A percentile compares a stretch with the other conserved stretches of the same genome.
Evolutionary conservation across 2,113 vertebrate species (phyloP).

Genomic region (Bambusicola thoracicus): DNA sequence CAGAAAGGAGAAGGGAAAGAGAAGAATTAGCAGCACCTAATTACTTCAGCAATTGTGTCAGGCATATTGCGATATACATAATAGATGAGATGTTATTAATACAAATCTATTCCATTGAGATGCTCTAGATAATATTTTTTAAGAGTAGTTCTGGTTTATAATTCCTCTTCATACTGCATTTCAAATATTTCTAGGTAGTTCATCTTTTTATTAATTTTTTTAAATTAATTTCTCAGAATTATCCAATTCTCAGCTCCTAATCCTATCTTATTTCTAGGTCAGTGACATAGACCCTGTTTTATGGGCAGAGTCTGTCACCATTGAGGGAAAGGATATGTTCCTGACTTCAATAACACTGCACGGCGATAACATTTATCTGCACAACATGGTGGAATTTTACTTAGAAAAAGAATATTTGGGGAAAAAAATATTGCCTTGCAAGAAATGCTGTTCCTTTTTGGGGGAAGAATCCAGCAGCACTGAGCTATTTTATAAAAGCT

Average conservation of each 20-base stretch:
- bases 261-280: not conserved
- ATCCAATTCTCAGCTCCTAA: not conserved
- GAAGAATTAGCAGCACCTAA: slow-evolving; percentile 49
- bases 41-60: slow-evolving; percentile 37
- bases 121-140: not conserved
- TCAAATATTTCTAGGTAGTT: not conserved
- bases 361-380: not conserved
- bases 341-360: not conserved
- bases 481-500: not conserved
- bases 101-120: slow-evolving; percentile 41
- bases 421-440: not conserved
- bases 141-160: not conserved
- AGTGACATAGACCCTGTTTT: not conserved
- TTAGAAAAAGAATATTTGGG: not conserved
- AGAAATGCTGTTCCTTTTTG: not conserved
- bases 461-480: not conserved
- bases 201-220: not conserved
- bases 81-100: slow-evolving; percentile 69
- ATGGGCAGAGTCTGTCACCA: not conserved
- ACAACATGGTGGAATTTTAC: rapidly evolving
- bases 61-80: slow-evolving; percentile 59
- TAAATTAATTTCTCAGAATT: not conserved
- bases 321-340: not conserved
- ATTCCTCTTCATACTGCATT: not conserved
- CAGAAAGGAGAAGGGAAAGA: not conserved